A percentile compares a stretch with the other conserved stretches of the same genome.
Evolutionary conservation across 2,888 invertebrate species (phyloP).

Genomic region (Altica lythri): DNA sequence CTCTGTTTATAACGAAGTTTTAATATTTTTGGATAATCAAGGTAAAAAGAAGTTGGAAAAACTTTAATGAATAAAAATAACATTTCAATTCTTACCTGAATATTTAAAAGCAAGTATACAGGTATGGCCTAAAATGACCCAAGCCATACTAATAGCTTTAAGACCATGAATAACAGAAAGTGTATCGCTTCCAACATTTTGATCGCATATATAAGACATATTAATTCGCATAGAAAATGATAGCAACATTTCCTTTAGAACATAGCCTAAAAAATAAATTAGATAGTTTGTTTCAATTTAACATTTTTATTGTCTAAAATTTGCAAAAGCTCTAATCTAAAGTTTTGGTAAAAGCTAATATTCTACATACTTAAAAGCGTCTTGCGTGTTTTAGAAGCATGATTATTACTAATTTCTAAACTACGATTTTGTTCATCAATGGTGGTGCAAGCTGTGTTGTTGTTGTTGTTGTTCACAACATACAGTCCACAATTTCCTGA

Average conservation of each 20-base stretch:
- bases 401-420: conserved; percentile 32
- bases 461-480: conserved; percentile 50
- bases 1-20: too few species aligned
- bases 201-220: conserved; percentile 78
- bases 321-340: too few species aligned
- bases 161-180: conserved; percentile 72
- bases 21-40: too few species aligned
- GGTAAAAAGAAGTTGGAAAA: too few species aligned
- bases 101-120: conserved; percentile 83
- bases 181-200: conserved; percentile 78
- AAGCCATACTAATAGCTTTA: conserved; percentile 67
- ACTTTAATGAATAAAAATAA: background rate
- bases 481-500: conserved; percentile 52
- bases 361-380: conserved; percentile 36
- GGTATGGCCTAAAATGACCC: conserved; percentile 73
- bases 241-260: conserved; percentile 70
- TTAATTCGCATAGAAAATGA: conserved; percentile 81
- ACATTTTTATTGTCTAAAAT: too few species aligned
- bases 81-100: conserved; percentile 59
- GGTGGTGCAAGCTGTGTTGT: conserved; percentile 34
- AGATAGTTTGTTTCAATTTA: too few species aligned
- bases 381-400: conserved; percentile 32
- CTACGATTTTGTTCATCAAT: conserved; percentile 36
- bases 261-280: conserved; percentile 60
- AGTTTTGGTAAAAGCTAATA: too few species aligned